Evolutionary conservation across 2,888 invertebrate genomes (phyloP).

Genomic region (Drosophila anomalipes): DNA sequence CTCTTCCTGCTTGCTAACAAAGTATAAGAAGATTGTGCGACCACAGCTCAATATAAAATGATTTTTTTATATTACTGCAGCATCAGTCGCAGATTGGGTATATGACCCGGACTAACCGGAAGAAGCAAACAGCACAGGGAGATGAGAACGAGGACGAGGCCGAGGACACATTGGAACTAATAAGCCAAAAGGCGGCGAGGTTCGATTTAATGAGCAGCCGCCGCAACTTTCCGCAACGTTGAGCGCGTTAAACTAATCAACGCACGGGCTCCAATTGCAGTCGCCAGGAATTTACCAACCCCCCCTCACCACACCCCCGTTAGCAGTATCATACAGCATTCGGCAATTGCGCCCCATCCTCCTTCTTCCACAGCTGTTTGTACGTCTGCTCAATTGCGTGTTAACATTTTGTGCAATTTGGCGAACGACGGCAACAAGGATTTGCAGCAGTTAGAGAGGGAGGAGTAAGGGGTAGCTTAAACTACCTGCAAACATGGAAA

Average conservation of each 20-base stretch:
- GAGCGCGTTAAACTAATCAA: slow-evolving; percentile 78
- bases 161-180: slow-evolving; percentile 67
- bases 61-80: slow-evolving; percentile 56
- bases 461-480: slow-evolving; percentile 39
- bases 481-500: slow-evolving; percentile 78
- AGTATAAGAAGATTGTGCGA: slow-evolving; percentile 51
- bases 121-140: slow-evolving; percentile 2
- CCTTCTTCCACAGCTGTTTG: slow-evolving; percentile 71
- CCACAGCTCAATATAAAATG: slow-evolving; percentile 61
- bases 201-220: slow-evolving; percentile 77
- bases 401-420: slow-evolving; percentile 81
- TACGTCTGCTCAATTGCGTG: slow-evolving; percentile 81
- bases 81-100: slow-evolving; percentile 10
- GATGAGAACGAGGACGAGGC: background rate
- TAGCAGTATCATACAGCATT: slow-evolving; percentile 15
- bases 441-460: background rate
- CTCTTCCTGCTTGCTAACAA: background rate
- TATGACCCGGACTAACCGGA: slow-evolving; percentile 12
- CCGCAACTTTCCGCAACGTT: slow-evolving; percentile 79
- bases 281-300: slow-evolving; percentile 1
- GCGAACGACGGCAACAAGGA: slow-evolving; percentile 48
- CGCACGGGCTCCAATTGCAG: slow-evolving; percentile 56
- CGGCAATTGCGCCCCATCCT: slow-evolving; percentile 50
- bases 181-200: slow-evolving; percentile 66
- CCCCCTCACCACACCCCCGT: background rate